Conservation (phyloP, 1,140 invertebrate genomes). For the Drosophila varians region DNA sequence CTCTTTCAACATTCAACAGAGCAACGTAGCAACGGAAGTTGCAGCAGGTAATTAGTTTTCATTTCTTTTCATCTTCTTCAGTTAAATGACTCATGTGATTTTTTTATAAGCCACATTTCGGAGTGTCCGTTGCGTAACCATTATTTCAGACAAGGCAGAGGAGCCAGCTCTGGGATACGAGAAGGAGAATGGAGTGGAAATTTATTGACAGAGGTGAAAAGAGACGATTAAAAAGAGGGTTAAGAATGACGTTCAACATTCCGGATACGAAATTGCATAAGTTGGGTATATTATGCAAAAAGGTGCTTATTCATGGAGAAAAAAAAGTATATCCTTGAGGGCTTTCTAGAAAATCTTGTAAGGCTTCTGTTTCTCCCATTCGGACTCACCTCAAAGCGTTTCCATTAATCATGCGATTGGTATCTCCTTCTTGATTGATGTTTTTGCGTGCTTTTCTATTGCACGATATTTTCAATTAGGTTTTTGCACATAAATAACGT, state of each 20-base stretch:
- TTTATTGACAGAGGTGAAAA: slow-evolving; percentile 15
- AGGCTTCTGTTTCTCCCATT: slow-evolving; percentile 10
- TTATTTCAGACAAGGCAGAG: slow-evolving; percentile 21
- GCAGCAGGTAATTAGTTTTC: slow-evolving; percentile 67
- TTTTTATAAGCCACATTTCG: slow-evolving; percentile 25
- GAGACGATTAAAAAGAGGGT: not conserved
- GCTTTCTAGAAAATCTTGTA: slow-evolving; percentile 3
- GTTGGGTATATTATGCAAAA: not conserved
- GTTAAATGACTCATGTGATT: slow-evolving; percentile 73
- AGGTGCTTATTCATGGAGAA: not conserved
- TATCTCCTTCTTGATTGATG: slow-evolving; percentile 39
- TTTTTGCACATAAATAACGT: slow-evolving; percentile 49
- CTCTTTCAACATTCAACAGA: slow-evolving; percentile 44
- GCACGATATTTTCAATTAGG: slow-evolving; percentile 65
- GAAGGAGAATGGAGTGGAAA: slow-evolving; percentile 15
- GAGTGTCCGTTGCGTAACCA: slow-evolving; percentile 51
- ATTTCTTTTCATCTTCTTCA: slow-evolving; percentile 23
- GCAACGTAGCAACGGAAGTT: slow-evolving; percentile 66
- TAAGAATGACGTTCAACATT: not conserved
- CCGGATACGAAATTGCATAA: slow-evolving; percentile 36
- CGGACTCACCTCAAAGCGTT: slow-evolving; percentile 49
- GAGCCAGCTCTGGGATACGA: slow-evolving; percentile 5
- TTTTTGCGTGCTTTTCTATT: slow-evolving; percentile 21
- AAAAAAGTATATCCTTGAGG: not conserved
- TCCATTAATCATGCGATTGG: slow-evolving; percentile 39